phyloP scores from a whole-genome alignment of 2,113 vertebrate genomes.

The Stigmatopora argus region DNA sequence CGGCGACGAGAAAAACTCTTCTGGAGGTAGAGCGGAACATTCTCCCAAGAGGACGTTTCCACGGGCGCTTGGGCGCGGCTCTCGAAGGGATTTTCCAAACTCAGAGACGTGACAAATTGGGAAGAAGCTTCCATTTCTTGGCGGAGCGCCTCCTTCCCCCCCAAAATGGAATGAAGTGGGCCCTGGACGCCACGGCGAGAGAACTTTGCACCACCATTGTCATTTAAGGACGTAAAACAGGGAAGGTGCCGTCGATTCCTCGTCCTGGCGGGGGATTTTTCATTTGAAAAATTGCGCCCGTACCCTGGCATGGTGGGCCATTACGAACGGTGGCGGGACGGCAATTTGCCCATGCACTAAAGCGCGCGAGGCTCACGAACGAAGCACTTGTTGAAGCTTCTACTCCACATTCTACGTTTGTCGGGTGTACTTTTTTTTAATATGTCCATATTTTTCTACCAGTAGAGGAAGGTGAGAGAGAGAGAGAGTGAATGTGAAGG shows the following conservation, averaged over 20 bases:
- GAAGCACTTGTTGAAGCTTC: slow-evolving; percentile 64
- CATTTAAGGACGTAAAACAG: too few species aligned
- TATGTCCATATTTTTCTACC: slow-evolving; percentile 75
- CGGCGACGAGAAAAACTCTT: slow-evolving; percentile 12
- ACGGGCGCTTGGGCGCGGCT: not conserved
- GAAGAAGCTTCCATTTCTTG: slow-evolving; percentile 22
- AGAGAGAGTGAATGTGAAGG: slow-evolving; percentile 52
- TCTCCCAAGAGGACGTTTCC: not conserved
- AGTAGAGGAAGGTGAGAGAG: slow-evolving; percentile 47
- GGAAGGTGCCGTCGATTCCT: too few species aligned
- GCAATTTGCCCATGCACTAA: slow-evolving; percentile 43
- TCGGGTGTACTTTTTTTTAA: slow-evolving; percentile 59
- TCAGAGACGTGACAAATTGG: not conserved
- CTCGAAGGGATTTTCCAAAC: not conserved
- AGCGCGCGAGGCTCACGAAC: slow-evolving; percentile 24
- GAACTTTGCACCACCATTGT: too few species aligned
- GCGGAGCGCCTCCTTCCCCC: not conserved
- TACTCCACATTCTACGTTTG: slow-evolving; percentile 57
- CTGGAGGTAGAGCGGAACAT: slow-evolving; percentile 16
- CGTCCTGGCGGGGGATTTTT: too few species aligned
- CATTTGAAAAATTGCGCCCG: not conserved
- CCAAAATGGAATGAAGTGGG: not conserved
- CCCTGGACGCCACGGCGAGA: not conserved
- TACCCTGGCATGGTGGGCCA: not conserved
- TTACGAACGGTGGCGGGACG: not conserved